Evolutionary conservation across 2,113 vertebrate species (phyloP).

Genomic region (Pomatorhinus ruficollis): DNA sequence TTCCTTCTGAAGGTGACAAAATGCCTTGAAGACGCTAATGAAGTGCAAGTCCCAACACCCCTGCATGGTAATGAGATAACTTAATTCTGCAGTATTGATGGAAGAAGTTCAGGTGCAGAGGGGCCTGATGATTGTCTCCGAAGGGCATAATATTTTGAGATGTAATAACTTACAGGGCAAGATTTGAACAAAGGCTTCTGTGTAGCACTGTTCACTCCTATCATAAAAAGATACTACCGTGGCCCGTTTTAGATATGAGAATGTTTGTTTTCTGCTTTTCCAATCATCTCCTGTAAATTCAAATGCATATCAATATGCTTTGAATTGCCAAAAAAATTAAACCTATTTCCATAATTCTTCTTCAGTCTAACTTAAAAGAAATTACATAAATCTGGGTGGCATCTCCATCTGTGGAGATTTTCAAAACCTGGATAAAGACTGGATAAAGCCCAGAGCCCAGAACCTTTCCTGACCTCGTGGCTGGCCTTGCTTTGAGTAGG

Average conservation of each 20-base stretch:
- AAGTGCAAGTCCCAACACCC: neutral
- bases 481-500: neutral
- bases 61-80: constrained; percentile 15
- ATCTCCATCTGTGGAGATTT: neutral
- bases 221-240: neutral
- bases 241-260: neutral
- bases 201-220: neutral
- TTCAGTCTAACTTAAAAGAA: neutral
- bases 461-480: neutral
- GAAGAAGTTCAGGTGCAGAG: neutral
- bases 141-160: neutral
- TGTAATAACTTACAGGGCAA: neutral
- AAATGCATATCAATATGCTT: neutral
- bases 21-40: constrained; percentile 8
- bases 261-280: neutral
- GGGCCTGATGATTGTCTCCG: neutral
- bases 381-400: neutral
- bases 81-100: neutral
- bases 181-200: neutral
- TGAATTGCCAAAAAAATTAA: neutral
- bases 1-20: constrained; percentile 20
- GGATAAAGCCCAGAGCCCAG: neutral
- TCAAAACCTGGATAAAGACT: neutral
- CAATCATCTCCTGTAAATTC: neutral
- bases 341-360: neutral